Evolutionary conservation across 2,888 invertebrate genomes (phyloP), one percentile per base, ranked within the genome.

Genomic region (Gryllus longicercus): DNA sequence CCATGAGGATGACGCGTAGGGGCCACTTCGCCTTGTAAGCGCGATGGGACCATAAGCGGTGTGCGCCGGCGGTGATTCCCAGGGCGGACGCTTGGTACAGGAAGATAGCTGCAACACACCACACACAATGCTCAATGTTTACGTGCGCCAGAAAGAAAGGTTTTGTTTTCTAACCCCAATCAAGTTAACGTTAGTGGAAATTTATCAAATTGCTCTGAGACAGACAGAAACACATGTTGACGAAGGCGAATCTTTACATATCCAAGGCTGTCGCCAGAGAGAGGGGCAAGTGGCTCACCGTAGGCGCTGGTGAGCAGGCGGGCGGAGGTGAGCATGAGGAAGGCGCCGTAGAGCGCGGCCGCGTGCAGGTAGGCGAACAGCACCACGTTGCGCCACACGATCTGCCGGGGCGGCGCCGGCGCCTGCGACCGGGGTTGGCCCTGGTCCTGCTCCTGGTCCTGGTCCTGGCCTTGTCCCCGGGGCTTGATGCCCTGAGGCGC

Each of bases 51-150:
- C 98, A 99, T 51, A 98, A 91, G 84, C 99, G 90, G 88, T 99
- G 99, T 2, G 96, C 97, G 50, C 99, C 99, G 25, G 97, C 98
- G 21, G 99, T 99, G 83, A 99, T 96, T 23, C 99, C 98, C 82
- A 98, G 87, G 10, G 95, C 98, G 11, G 94, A 93, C 83, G 91
- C 87, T 80, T 94, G 88, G 88, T 96, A 96, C 81, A 96, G 86
- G 2, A 93, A 79, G 81, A 93, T 88, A 16, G 94, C 97, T 94
- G 88, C 16, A 90, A 88, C 84, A 83, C 38, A 38, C 8, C 5
- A 38, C 8, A 8, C 38, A 38, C 38, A 38, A 5, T 38, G 8
- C 8, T 8, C 1, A 0, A 38, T 1, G 38, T 38, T 1, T 8
- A 38, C 8, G 38, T 38, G 0, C 25, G 25, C 3, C 8, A 8